Percentiles rank a stretch among this genome's conserved stretches.
Conservation (phyloP, 2,888 invertebrate species). For the Fissipunctia ypsillon region DNA sequence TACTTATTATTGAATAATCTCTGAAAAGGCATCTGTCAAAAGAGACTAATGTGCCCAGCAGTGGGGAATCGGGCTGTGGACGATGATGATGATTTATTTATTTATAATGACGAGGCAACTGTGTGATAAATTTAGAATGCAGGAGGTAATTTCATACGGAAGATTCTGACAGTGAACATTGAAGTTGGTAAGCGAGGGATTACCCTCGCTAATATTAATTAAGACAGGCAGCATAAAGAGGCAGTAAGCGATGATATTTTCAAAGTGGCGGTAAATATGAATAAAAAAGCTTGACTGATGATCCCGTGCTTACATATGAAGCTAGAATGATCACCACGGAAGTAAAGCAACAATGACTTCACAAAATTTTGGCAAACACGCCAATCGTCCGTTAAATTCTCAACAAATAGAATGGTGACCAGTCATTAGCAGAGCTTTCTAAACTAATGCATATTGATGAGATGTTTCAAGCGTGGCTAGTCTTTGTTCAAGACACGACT, state of each 20-base stretch:
- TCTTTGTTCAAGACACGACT: constrained; percentile 61
- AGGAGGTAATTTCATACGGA: background rate
- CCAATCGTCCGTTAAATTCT: constrained; percentile 32
- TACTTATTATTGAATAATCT: background rate
- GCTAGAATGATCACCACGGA: background rate
- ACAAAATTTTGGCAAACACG: constrained; percentile 11
- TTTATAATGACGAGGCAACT: background rate
- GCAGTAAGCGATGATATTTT: no score
- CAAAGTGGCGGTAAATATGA: background rate
- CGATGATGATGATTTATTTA: background rate
- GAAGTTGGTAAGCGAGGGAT: background rate
- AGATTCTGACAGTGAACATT: background rate
- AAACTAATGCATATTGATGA: constrained; percentile 62
- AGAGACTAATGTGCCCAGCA: background rate
- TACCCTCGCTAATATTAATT: background rate
- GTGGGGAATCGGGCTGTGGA: no score
- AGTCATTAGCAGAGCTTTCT: constrained; percentile 58
- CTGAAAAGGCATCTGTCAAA: background rate
- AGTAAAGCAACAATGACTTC: constrained; percentile 6
- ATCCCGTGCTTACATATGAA: background rate
- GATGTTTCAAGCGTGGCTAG: constrained; percentile 26
- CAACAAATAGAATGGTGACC: constrained; percentile 29
- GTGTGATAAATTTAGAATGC: background rate
- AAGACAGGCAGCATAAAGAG: background rate
- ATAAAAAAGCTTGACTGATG: background rate